phyloP scores from a whole-genome alignment of 2,797 vertebrate genomes.

The Poecilia wingei region DNA sequence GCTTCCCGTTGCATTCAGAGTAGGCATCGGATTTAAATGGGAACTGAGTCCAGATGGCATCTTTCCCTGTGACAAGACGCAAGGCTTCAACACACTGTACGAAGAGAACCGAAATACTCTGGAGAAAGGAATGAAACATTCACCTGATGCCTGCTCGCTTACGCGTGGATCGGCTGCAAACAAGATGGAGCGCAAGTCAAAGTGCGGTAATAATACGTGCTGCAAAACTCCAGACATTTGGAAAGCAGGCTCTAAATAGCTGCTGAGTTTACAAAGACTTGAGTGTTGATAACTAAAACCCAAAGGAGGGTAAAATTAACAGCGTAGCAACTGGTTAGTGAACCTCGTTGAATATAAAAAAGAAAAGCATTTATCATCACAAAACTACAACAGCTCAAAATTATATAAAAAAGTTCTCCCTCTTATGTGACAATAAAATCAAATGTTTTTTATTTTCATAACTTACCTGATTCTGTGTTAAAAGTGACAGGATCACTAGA shows the following conservation, averaged over 20 bases:
- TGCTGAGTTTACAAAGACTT: neutral
- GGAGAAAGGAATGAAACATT: constrained; percentile 47
- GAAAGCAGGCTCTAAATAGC: neutral
- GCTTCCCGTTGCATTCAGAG: constrained; percentile 94
- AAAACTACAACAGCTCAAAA: constrained; percentile 19
- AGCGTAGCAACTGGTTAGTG: neutral
- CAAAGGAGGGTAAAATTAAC: neutral
- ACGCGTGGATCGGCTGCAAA: constrained; percentile 93
- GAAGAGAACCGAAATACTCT: neutral
- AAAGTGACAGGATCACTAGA: constrained; percentile 88
- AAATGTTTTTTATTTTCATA: constrained; percentile 3
- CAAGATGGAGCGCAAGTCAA: constrained; percentile 46
- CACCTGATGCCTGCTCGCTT: constrained; percentile 91
- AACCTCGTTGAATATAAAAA: constrained; percentile 9
- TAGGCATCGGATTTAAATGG: constrained; percentile 90
- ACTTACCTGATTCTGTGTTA: constrained; percentile 95
- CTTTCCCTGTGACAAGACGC: constrained; percentile 84
- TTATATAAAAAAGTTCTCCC: constrained; percentile 10
- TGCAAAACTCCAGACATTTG: neutral
- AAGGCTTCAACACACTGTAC: neutral
- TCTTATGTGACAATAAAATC: constrained; percentile 9
- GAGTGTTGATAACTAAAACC: neutral
- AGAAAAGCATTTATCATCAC: neutral
- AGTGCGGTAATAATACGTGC: constrained; percentile 14
- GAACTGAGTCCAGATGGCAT: constrained; percentile 97